These are phyloP conservation scores for Manis crassicaudata DNA, from an alignment of 2,797 vertebrate genomes.

Conservation along the genomic window DNA sequence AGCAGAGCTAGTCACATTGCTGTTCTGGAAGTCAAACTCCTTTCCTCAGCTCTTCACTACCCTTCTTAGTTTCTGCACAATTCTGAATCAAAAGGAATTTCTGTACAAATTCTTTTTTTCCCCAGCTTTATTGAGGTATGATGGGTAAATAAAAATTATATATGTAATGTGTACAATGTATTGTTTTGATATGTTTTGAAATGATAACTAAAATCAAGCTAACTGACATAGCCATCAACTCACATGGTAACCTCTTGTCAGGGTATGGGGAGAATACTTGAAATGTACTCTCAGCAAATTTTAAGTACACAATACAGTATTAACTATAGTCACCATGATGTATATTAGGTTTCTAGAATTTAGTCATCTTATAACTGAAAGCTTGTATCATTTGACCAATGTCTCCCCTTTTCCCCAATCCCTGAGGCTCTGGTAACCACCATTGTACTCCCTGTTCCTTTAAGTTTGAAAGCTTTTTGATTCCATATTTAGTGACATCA, in stretches of 20 bases:
- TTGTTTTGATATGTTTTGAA: not conserved
- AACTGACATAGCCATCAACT: not conserved
- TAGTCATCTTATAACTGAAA: not conserved
- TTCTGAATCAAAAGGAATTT: not conserved
- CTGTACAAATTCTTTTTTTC: not conserved
- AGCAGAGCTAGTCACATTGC: not conserved
- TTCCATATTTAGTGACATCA: not conserved
- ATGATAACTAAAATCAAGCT: not conserved
- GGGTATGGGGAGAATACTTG: not conserved
- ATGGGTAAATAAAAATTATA: not conserved
- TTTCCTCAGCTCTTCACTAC: not conserved
- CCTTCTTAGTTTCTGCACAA: not conserved
- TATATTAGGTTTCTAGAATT: not conserved
- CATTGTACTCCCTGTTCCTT: not conserved
- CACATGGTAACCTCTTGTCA: not conserved
- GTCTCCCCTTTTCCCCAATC: not conserved
- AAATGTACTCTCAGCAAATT: not conserved
- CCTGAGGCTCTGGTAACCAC: not conserved
- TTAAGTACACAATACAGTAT: not conserved
- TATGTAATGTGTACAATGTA: not conserved
- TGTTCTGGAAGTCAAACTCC: not conserved
- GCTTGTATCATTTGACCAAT: not conserved
- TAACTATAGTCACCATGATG: not conserved
- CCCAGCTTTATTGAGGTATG: not conserved
- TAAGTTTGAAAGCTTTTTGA: not conserved